Evolutionary conservation across 2,888 invertebrate genomes (phyloP), one percentile per base, ranked within the genome.

Genomic region (Pollenia labialis): DNA sequence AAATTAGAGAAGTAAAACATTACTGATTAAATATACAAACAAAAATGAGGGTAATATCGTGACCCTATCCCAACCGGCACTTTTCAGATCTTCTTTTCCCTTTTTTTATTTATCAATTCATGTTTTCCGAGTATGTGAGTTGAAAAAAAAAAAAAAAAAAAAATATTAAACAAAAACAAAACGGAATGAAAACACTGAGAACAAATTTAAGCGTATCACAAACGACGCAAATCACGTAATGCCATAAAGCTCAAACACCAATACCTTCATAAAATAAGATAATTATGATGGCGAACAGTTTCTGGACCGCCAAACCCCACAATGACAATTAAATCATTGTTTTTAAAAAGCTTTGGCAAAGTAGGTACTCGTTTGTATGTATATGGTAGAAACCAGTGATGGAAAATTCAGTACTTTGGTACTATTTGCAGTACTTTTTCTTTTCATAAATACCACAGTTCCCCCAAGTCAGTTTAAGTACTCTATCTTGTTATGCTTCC

Each of bases 11-110:
- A 2, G 32, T 32, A 6, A 32, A 32, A 32, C 32, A 32, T 7
- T 54, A 54, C 9, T 52, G n/a, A 18, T 32, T 40, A 7, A 14
- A 42, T 23, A 58, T 9, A 66, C 32, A 4, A 40, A 18, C 11
- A 23, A 50, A 52, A 80, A 52, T 72, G 64, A 77, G 58, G 83
- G 77, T 72, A 50, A 60, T 72, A 62, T 74, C 48, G 68, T 85
- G 89, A 90, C 90, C 91, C 91, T 91, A 91, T 91, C 90, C 89
- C 91, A 91, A 91, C 92, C 91, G 91, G 92, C 91, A 86, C 85
- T 89, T 90, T 88, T 62, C 66, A 9, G 23, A 48, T 74, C 6
- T 75, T n/a, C 48, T 50, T 44, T 64, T 72, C 16, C 40, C 23
- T 69, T 71, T 75, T 58, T 44, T 83, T 54, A 58, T 76, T 62